These are phyloP conservation scores for Oreochromis aureus DNA, from an alignment of 2,113 vertebrate genomes.

Conservation along the genomic window DNA sequence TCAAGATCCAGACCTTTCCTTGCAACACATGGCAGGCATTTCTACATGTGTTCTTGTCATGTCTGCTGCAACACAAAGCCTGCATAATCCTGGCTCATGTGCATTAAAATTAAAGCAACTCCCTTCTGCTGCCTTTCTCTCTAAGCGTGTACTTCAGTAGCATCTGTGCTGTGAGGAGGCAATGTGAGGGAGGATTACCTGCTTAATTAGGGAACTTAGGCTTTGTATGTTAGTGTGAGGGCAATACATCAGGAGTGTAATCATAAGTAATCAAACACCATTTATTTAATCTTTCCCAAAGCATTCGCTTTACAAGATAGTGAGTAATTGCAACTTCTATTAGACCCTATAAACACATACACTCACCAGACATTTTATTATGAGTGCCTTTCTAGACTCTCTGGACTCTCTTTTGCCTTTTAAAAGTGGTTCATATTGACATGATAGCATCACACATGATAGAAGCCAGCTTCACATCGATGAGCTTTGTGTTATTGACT, in stretches of 20 bases:
- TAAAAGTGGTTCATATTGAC: neutral
- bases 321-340: neutral
- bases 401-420: neutral
- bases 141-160: conserved; percentile 5
- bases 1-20: neutral
- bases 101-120: conserved; percentile 14
- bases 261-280: conserved; percentile 25
- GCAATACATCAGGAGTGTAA: neutral
- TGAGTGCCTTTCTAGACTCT: neutral
- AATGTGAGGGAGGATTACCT: conserved; percentile 30
- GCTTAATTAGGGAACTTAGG: conserved; percentile 36
- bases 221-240: neutral
- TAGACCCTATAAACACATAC: neutral
- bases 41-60: conserved; percentile 5
- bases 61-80: conserved; percentile 3
- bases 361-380: neutral
- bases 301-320: conserved; percentile 4
- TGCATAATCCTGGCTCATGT: conserved; percentile 13
- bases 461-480: neutral
- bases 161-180: conserved; percentile 16
- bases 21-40: neutral
- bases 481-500: neutral
- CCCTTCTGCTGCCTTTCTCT: neutral
- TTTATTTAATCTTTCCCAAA: neutral
- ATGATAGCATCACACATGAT: neutral